Evolutionary conservation across 2,113 vertebrate genomes (phyloP).

Genomic region (Gnathonemus echidnorhynchus): DNA sequence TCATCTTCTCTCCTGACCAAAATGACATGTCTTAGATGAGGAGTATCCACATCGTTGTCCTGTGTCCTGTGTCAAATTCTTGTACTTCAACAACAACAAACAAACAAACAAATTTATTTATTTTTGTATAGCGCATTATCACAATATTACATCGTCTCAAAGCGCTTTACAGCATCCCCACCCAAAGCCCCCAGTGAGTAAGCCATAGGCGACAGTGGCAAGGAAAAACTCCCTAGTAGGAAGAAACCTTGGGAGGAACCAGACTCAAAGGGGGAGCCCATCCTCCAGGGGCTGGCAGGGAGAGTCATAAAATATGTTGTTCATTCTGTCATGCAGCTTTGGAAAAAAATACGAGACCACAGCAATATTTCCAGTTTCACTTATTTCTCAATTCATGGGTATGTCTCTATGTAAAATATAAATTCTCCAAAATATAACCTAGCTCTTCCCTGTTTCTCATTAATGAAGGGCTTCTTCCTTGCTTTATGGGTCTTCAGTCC

Average conservation of each 20-base stretch:
- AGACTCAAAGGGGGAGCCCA: no score
- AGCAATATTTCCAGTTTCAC: neutral
- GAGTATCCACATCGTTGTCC: neutral
- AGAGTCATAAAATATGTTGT: neutral
- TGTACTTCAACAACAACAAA: neutral
- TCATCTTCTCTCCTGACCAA: neutral
- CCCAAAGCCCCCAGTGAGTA: no score
- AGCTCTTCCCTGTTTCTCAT: neutral
- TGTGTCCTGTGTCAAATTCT: neutral
- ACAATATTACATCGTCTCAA: no score
- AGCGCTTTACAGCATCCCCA: no score
- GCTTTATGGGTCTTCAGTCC: neutral
- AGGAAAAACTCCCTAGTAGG: no score
- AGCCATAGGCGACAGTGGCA: no score
- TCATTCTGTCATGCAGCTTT: neutral
- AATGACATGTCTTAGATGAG: neutral
- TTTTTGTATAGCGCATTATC: no score
- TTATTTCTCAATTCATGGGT: neutral
- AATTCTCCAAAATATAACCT: neutral
- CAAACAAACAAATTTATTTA: no score
- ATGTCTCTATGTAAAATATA: neutral
- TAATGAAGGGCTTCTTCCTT: neutral
- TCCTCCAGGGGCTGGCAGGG: no score
- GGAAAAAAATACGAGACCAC: neutral
- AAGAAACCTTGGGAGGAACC: no score